Evolutionary conservation across 2,888 invertebrate genomes (phyloP), one percentile per base, ranked within the genome.

Genomic region (Empis livida): DNA sequence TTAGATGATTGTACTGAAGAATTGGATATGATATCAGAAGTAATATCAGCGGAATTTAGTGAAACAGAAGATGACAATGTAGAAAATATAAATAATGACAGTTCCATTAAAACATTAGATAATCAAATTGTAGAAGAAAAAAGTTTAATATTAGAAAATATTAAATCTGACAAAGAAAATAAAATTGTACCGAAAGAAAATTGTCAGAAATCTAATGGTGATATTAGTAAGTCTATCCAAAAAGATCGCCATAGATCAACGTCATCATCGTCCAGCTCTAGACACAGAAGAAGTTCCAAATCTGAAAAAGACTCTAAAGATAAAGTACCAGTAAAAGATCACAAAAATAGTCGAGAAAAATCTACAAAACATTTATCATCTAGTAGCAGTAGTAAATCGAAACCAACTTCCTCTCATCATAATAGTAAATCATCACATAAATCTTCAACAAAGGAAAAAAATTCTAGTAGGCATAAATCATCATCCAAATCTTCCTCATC

Each of bases 1-100:
- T 49, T 59, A 8, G 56, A 56, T 16, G 58, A 58, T 45, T 60
- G 59, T 17, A 53, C 54, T 15, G 59, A 60, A 32, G 59, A 60
- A 37, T 45, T 60, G 9, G 54, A 57, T n/a, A 57, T 59, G 41
- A 45, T 59, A 9, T 53, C 55, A 6, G 56, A 53, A 2, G 55
- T 59, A 40, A 52, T 59, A 15, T 54, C 53, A 20, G 55, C 54
- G n/a, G 50, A 53, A 8, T 32, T 50, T 5, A 41, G 40, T 11
- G 11, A 41, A 2, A 38, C 48, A 10, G 15, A 16, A 13, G 17
- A 16, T 8, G 23, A n/a, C 13, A 9, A 23, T 14, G 17, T 17
- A 11, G 17, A 16, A 23, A n/a, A 15, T 15, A 13, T 2, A 10
- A n/a, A 16, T 10, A 14, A 41, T 23, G 37, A 45, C 8, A 46